Base-by-base conservation (phyloP, 2,797 vertebrate species). In the Pangasius krempfi region DNA sequence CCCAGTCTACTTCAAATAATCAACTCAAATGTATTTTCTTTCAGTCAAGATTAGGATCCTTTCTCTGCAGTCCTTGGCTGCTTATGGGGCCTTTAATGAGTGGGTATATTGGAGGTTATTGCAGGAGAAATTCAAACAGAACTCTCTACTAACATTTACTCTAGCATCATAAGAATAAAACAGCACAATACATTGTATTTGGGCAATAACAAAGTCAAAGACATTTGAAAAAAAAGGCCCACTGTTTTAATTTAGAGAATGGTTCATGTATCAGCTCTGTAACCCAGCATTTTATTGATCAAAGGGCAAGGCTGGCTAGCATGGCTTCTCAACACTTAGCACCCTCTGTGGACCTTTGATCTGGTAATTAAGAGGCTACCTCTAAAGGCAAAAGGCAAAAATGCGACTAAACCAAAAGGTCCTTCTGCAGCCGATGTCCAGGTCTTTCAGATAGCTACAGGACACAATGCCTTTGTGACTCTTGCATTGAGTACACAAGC, bases 331-430 rank as follows among this genome's bases (percentile, higher is more conserved):
- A 90, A 95, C 94, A 95, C 95, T 97, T 95, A 95, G 93, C 94
- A 94, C 95, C 95, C 96, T 94, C 94, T 95, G 95, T 92, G 88
- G 52, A 88, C 91, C 94, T 96, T 97, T 96, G 95, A 96, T 96
- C 95, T 93, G 92, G 91, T 94, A 96, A 95, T 95, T 95, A 96
- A 96, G 95, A 96, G 93, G 94, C 93, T 94, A 95, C 87, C 95
- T 93, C 91, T 94, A 91, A 93, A 95, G 95, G 96, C 95, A 95
- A 95, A 96, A 94, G 95, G 93, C 93, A 96, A 93, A 94, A 93
- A 96, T 95, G 93, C 93, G 89, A 56, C 94, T 93, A 94, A 94
- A 94, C 93, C 93, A 94, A 93, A 87, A 88, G 92, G 92, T 93
- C 93, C 92, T 92, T 92, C 89, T 75, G 64, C 60, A 66, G 86